phyloP scores from a whole-genome alignment of 35 echinoderm and acorn worm species.

The Antedon bifida region DNA sequence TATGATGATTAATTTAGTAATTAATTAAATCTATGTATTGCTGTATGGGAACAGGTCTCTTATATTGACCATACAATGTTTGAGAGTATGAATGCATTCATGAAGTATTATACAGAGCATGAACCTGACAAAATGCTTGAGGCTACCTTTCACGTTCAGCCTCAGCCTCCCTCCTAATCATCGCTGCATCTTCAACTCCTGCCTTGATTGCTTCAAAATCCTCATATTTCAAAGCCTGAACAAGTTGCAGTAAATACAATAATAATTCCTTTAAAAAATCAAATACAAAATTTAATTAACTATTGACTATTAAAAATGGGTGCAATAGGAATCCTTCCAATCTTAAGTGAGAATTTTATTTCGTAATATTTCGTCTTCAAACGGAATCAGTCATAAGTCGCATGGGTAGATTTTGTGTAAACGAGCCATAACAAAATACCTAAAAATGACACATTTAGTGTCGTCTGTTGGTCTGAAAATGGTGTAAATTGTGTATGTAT shows the following conservation, averaged over 20 bases:
- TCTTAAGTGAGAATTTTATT: background rate
- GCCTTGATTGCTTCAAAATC: conserved; percentile 93
- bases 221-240: conserved; percentile 89
- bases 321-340: conserved; percentile 5
- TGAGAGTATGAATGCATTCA: background rate
- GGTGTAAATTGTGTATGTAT: no score
- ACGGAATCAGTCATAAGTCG: no score
- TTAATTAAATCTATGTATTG: no score
- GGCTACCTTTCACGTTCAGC: conserved; percentile 22
- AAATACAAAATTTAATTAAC: conserved; percentile 1
- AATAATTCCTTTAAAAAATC: conserved; percentile 70
- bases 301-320: background rate
- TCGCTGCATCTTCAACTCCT: conserved; percentile 10
- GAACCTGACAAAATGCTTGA: background rate
- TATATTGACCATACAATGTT: no score
- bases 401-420: no score
- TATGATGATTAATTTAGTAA: no score
- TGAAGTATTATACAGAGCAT: background rate
- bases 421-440: no score
- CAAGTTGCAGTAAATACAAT: conserved; percentile 86
- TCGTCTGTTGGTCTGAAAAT: no score
- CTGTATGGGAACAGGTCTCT: no score
- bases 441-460: no score
- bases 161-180: background rate
- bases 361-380: no score